Conservation (phyloP, 2,113 vertebrate species). For the Laterallus jamaicensis region DNA sequence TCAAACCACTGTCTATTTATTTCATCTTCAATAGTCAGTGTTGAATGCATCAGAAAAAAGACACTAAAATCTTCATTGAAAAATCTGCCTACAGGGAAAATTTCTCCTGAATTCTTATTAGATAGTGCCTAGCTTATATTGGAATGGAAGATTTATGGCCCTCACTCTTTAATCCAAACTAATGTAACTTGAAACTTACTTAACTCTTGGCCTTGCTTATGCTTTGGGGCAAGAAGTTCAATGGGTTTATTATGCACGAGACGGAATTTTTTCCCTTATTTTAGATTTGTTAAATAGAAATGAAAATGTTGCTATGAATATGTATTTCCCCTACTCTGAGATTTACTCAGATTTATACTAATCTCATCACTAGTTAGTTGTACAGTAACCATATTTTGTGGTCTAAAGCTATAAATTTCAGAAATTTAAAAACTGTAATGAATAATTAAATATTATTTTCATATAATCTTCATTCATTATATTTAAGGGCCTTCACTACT, state of each 20-base stretch:
- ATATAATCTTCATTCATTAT: neutral
- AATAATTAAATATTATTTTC: neutral
- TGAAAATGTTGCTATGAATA: neutral
- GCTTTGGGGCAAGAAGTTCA: neutral
- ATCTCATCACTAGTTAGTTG: neutral
- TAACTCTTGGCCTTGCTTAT: neutral
- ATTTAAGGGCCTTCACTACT: neutral
- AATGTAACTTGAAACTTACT: neutral
- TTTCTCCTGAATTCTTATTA: conserved; percentile 31
- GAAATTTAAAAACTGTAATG: neutral
- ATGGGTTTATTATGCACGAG: neutral
- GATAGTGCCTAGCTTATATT: neutral
- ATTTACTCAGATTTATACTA: neutral
- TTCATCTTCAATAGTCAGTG: neutral
- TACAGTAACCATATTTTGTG: neutral
- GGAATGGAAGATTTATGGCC: conserved; percentile 23
- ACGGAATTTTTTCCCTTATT: neutral
- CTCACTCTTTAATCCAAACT: conserved; percentile 6
- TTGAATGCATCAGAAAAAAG: neutral
- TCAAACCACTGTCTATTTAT: neutral
- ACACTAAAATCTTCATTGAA: neutral
- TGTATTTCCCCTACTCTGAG: neutral
- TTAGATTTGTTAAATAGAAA: neutral
- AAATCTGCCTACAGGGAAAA: conserved; percentile 14
- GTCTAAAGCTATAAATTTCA: neutral